Conservation (phyloP, 2,888 invertebrate species). For the Tetragonisca angustula region DNA sequence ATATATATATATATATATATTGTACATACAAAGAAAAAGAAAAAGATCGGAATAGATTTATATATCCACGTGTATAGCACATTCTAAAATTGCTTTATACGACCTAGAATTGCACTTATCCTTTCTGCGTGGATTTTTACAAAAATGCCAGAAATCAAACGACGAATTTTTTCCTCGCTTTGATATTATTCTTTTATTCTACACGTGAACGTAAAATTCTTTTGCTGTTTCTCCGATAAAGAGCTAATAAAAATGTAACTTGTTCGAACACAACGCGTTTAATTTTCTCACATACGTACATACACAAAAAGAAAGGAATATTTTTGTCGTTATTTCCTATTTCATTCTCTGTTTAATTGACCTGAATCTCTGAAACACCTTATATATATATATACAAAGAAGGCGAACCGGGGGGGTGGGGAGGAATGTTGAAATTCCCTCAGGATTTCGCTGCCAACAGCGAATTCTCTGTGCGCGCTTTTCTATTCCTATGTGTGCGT, state of each 20-base stretch:
- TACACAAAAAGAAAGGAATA: no score
- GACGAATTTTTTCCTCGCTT: no score
- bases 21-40: conserved; percentile 17
- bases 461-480: conserved; percentile 31
- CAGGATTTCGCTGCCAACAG: conserved; percentile 70
- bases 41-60: not conserved
- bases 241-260: no score
- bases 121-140: no score
- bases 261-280: no score
- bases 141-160: no score
- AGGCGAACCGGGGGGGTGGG: not conserved
- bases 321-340: no score
- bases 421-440: conserved; percentile 68
- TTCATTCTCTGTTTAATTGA: not conserved
- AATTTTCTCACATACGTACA: no score
- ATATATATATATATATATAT: not conserved
- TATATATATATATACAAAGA: conserved; percentile 48
- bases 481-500: conserved; percentile 31
- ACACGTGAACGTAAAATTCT: no score
- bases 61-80: not conserved
- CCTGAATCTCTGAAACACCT: not conserved
- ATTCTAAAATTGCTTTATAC: not conserved
- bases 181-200: no score
- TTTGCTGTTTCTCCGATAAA: no score
- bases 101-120: no score